Percentiles rank a stretch among this genome's conserved stretches.
These are phyloP conservation scores for Propithecus deckenii DNA, from an alignment of 2,797 vertebrate species.

Conservation along the genomic window DNA sequence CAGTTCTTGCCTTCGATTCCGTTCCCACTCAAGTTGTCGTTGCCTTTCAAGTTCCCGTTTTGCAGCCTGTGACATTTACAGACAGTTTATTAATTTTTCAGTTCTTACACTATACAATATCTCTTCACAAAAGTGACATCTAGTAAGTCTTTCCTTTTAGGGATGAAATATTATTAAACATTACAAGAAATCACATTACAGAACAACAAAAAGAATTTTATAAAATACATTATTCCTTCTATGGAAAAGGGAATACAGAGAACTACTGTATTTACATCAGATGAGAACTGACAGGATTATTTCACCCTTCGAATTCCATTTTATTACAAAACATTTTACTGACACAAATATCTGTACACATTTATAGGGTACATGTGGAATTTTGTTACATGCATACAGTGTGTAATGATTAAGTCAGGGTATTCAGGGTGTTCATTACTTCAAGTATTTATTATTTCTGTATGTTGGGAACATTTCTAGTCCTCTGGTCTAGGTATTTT, in stretches of 20 bases:
- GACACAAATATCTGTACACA: not conserved
- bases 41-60: conserved; percentile 96
- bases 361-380: not conserved
- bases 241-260: not conserved
- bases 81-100: not conserved
- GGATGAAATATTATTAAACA: not conserved
- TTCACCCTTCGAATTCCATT: not conserved
- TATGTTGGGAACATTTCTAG: not conserved
- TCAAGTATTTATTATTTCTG: not conserved
- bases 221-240: not conserved
- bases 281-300: not conserved
- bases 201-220: not conserved
- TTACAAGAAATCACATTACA: not conserved
- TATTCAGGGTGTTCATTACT: not conserved
- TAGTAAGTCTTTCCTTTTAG: not conserved
- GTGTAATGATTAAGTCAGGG: not conserved
- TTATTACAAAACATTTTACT: not conserved
- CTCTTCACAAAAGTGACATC: not conserved
- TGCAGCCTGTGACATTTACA: conserved; percentile 87
- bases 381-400: not conserved
- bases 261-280: not conserved
- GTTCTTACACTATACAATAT: not conserved
- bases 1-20: conserved; percentile 95
- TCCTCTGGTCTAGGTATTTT: not conserved
- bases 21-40: conserved; percentile 92